Base-by-base conservation (phyloP, 2,113 vertebrate species). In the Austrofundulus limnaeus region DNA sequence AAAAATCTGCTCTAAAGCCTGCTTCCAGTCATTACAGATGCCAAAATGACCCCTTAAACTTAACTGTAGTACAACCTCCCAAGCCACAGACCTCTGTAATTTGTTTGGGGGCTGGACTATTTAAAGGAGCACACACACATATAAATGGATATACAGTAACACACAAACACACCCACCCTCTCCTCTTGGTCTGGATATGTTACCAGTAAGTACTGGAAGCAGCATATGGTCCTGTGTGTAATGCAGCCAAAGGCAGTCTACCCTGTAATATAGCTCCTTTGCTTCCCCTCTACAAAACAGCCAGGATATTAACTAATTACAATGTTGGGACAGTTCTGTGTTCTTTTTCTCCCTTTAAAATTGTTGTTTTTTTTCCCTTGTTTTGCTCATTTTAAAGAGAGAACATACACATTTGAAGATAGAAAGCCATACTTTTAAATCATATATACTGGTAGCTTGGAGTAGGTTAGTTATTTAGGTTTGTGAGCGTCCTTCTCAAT, bases 241-340 rank as follows among this genome's bases (percentile, higher is more conserved):
- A 83, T 86, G 78, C 59, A 68, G 81, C 78, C 76, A 81, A 20
- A 69, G 61, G 74, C 73, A 60, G 54, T 61, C 70, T 82, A 62
- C 77, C 81, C 88, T 90, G 84, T 90, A 88, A 89, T 89, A 88
- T 89, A 77, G 74, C 70, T 75, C 77, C 79, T 71, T 73, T 78
- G 75, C 64, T 72, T 72, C 72, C 71, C 73, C 75, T 73, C 75
- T 66, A 72, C 79, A 69, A 87, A 85, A 81, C 74, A 70, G 69
- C 65, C 55, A 72, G 84, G 77, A 88, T 82, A 81, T 90, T 76
- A 63, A 82, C 82, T 75, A 85, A 87, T 87, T 88, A 84, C 79
- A 87, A 78, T 76, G 75, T 72, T 67, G 21, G 47, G 61, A 38
- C 70, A 71, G 67, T 78, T 84, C 80, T 77, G 79, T 84, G 76